Evolutionary conservation across 1,140 invertebrate genomes (phyloP), one percentile per base, ranked within the genome.

Genomic region (Temnothorax nylanderi): DNA sequence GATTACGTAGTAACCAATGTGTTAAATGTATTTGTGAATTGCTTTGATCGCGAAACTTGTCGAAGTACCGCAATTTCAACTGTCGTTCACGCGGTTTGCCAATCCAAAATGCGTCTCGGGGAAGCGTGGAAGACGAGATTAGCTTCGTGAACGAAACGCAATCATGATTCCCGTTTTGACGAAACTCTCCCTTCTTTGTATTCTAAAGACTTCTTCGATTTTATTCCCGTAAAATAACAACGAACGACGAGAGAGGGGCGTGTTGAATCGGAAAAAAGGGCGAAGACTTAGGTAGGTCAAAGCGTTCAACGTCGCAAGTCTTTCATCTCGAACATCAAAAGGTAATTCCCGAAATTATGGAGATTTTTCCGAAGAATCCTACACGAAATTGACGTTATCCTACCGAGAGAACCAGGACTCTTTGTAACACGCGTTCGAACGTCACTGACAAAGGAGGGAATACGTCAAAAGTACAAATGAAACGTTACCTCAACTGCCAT

Each of bases 311-410:
- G 60, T 77, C 84, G 86, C 86, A 85, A 82, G 89, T 87, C 94
- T 95, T 95, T 95, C 93, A 95, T 95, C 94, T 94, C 86, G 80
- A 89, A 94, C 94, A 94, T 95, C 94, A 94, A 95, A 95, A 94
- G 93, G 89, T 93, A 95, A 95, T 94, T 94, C 87, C 88, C 87
- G 85, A 94, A 95, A 95, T 95, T 95, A 95, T 95, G 94, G 93
- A 93, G 90, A 95, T 94, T 94, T 94, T 94, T 91, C 90, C 92
- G 81, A 94, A 93, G 93, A 94, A 93, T 94, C 93, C 91, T 86
- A 90, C 86, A 90, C 86, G 84, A 89, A 94, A 93, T 94, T 92
- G 92, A 94, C 92, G 87, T 91, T 92, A 92, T 86, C 82, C 78
- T 49, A 88, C 67, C 64, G 44, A 44, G 49, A 41, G 60, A 32